phyloP scores from a whole-genome alignment of 2,797 vertebrate species.

The Chiroxiphia lanceolata region DNA sequence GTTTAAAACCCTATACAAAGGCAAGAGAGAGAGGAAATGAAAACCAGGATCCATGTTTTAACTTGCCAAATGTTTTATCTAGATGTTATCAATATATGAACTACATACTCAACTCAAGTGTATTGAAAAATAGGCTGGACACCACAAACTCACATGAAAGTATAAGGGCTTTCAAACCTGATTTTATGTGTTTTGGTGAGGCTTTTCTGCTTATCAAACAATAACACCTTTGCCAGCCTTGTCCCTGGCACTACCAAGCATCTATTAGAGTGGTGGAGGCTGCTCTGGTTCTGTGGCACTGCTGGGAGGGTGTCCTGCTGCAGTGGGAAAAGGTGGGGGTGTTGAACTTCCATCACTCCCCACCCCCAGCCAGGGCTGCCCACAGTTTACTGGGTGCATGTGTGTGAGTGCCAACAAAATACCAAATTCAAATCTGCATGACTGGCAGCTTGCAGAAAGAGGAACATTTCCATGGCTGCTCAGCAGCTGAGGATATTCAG shows the following conservation, averaged over 20 bases:
- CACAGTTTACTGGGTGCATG: rapidly evolving
- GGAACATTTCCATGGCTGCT: not conserved
- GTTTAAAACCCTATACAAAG: not conserved
- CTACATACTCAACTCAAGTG: not conserved
- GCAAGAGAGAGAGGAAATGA: not conserved
- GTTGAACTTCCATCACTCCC: not conserved
- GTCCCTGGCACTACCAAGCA: not conserved
- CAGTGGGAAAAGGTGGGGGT: not conserved
- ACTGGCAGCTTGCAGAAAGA: not conserved
- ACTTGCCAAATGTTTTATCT: not conserved
- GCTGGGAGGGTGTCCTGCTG: not conserved
- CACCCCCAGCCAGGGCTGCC: not conserved
- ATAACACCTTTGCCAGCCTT: not conserved
- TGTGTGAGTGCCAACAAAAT: not conserved
- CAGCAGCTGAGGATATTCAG: not conserved
- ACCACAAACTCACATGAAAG: not conserved
- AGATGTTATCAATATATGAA: not conserved
- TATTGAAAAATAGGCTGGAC: not conserved
- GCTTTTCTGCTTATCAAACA: not conserved
- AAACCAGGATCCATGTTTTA: not conserved
- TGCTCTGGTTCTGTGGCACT: not conserved
- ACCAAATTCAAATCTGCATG: no score
- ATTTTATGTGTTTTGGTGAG: not conserved
- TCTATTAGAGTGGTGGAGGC: not conserved
- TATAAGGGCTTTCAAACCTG: not conserved